Evolutionary conservation across 1,140 invertebrate species (phyloP), one percentile per base, ranked within the genome.

Genomic region (Dryas iulia): DNA sequence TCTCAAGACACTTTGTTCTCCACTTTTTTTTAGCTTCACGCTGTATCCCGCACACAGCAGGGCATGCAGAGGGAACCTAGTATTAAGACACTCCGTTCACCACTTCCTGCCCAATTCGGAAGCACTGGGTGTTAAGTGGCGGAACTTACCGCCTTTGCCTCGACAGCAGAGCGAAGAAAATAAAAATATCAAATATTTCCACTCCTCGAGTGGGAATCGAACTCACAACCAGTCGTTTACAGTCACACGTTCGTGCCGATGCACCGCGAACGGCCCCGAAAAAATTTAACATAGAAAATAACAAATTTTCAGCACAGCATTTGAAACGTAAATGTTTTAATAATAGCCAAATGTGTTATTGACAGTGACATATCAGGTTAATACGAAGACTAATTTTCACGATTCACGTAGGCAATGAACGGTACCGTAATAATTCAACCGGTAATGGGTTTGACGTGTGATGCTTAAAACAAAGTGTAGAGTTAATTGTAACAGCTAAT

Each of bases 281-380:
- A 6, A 28, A 28, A 28, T 28, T 28, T 3, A 28, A 28, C 6
- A 28, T 3, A 28, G 3, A 28, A 28, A 28, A 3, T 3, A 28
- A 28, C 26, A 28, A 28, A 28, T 3, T 28, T n/a, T n/a, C n/a
- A n/a, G 26, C 6, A 28, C 3, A 28, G 26, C 26, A 47, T n/a
- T n/a, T n/a, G n/a, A n/a, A n/a, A 47, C 14, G 14, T 47, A 14
- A 47, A 21, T 47, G 18, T 47, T 47, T 47, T 47, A 47, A 47
- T 47, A 47, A 47, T 47, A 47, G 18, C 39, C 39, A 18, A 47
- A 47, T 47, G 39, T 47, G 39, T 2, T 47, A 47, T 47, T 47
- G 39, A 47, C 39, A 47, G 39, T 47, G 39, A 47, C 39, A 47
- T 47, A 47, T 47, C 39, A 47, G 39, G 39, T 47, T 47, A 47